Percentiles rank a stretch among this genome's conserved stretches.
Conservation (phyloP, 2,797 vertebrate genomes). For the Gallirallus australis region DNA sequence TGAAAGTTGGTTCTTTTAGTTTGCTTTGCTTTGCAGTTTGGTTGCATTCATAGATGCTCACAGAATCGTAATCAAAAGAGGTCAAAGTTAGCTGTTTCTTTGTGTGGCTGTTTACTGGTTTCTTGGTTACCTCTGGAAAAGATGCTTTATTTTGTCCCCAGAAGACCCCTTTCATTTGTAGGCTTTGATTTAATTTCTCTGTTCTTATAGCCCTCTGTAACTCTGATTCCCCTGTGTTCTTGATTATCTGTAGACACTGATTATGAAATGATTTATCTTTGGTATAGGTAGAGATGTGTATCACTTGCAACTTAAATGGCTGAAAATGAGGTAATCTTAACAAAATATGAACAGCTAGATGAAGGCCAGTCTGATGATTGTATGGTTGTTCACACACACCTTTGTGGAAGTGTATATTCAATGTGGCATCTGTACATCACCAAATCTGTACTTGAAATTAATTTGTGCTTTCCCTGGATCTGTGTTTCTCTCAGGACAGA, state of each 20-base stretch:
- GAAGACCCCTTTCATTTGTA: not conserved
- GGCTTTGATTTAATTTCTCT: not conserved
- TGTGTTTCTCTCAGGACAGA: slow-evolving; percentile 87
- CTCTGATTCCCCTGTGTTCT: not conserved
- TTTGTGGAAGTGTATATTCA: not conserved
- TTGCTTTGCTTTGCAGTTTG: not conserved
- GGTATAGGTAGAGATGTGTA: not conserved
- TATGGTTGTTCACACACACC: not conserved
- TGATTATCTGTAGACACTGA: not conserved
- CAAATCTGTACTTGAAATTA: not conserved
- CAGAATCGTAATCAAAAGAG: not conserved
- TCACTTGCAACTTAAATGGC: not conserved
- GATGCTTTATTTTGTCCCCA: not conserved
- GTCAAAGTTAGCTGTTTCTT: not conserved
- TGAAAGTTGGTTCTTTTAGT: not conserved
- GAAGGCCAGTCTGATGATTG: not conserved
- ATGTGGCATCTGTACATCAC: not conserved
- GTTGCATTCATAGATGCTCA: not conserved
- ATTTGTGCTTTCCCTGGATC: slow-evolving; percentile 3
- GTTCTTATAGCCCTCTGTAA: not conserved
- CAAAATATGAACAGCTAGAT: not conserved
- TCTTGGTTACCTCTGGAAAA: not conserved
- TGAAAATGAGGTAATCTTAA: not conserved
- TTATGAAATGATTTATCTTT: not conserved
- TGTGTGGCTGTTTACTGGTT: not conserved